Evolutionary conservation across 1,140 invertebrate species (phyloP), one percentile per base, ranked within the genome.

Genomic region (Plodia interpunctella): DNA sequence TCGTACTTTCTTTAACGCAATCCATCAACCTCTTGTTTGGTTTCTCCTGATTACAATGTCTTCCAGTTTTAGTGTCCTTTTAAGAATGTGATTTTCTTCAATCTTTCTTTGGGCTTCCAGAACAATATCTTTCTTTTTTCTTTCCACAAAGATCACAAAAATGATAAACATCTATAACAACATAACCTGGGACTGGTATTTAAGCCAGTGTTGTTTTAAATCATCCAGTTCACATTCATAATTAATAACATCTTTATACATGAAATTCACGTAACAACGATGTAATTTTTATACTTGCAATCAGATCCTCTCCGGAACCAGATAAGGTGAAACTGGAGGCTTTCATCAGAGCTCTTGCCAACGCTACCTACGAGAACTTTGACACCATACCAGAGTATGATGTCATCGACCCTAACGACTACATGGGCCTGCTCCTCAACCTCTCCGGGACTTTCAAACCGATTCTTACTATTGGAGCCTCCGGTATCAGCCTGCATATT

Each of bases 341-440:
- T 49, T 92, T 94, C 71, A 85, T 94, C 44, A 76, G 76, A 1
- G 84, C 81, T 25, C 78, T 94, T 59, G 80, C 92, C 0, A 90
- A 91, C 50, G 90, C 92, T 13, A 91, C 90, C 17, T 94, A 92
- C 61, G 80, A 87, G 15, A 93, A 89, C 63, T 92, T 94, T 66
- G 86, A 92, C 15, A 71, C 78, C 0, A 69, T 94, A 11, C 84
- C 91, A 49, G 72, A 84, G 5, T 91, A 91, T 18, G 72, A 88
- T 1, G 83, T 78, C 0, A 88, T 92, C n/a, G 56, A 77, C 5
- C 87, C 92, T 19, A 76, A 81, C 15, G 72, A 92, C 4, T 94
- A 92, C 72, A 78, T 93, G 70, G 79, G 91, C 13, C 67, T 92
- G 20, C 66, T 94, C 6, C 57, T 92, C 8, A 90, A 91, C 59